phyloP scores from a whole-genome alignment of 1,140 invertebrate genomes.

The Myzus persicae region DNA sequence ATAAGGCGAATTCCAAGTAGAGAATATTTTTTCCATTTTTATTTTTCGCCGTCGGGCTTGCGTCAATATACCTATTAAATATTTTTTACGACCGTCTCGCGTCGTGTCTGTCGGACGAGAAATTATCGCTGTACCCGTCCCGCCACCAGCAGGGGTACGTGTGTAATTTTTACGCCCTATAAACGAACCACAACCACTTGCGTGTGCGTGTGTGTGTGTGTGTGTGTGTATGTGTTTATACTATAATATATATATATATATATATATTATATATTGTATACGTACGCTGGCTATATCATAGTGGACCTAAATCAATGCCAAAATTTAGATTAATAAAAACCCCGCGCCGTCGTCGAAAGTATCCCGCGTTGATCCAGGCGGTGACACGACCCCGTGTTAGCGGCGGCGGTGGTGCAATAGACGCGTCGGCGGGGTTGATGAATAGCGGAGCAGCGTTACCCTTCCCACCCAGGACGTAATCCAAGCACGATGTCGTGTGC shows the following conservation, averaged over 20 bases:
- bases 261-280: not conserved
- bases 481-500: constrained; percentile 35
- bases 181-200: not conserved
- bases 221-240: too few species aligned
- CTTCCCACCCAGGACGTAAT: not conserved
- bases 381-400: constrained; percentile 29
- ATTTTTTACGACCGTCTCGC: not conserved
- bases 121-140: not conserved
- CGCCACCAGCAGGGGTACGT: not conserved
- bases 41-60: not conserved
- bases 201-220: too few species aligned
- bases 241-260: too few species aligned
- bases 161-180: constrained; percentile 21
- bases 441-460: constrained; percentile 29
- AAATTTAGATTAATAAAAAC: constrained; percentile 57
- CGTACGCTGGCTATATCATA: not conserved
- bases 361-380: constrained; percentile 47
- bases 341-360: not conserved
- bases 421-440: constrained; percentile 28
- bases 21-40: not conserved
- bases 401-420: not conserved
- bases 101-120: not conserved
- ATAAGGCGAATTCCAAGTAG: not conserved
- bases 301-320: constrained; percentile 54
- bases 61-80: not conserved